Evolutionary conservation across 2,888 invertebrate species (phyloP), one percentile per base, ranked within the genome.

Genomic region (Caenorhabditis japonica): DNA sequence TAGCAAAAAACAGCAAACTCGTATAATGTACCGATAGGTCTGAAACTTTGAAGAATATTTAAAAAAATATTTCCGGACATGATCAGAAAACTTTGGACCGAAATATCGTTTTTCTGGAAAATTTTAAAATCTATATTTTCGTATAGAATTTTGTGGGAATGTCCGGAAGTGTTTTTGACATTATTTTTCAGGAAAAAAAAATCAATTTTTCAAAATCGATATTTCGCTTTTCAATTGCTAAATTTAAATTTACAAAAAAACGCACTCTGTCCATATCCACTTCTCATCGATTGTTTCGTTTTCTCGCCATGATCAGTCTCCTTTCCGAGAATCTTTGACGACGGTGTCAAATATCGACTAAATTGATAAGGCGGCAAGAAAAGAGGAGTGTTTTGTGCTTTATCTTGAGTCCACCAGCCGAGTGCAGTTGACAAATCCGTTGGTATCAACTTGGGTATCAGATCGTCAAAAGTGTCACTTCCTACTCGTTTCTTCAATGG

Each of bases 401-500:
- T 56, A 1, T 30, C 8, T 8, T 38, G 19, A 8, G 43, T 60
- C 71, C 64, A 85, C 84, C 78, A 88, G 46, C 23, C 49, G 7
- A 86, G 49, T 8, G 84, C 81, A 5, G 76, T 58, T 12, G 76
- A 60, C 2, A 82, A 34, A 71, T 77, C 79, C 0, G 71, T 75
- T 3, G 88, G 87, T 38, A 83, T 77, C 36, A 85, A 56, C 39
- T 56, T 70, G 1, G 81, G 80, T 10, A 81, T 70, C 41, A 83
- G 44, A 41, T 79, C 79, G 3, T 74, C 74, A 60, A 75, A 82
- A 4, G 13, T 36, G 0, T 74, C 75, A 0, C 58, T 17, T 15
- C 38, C 38, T 0, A n/a, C 12, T 15, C 64, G 51, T 36, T 70
- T 70, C 46, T 73, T 76, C 13, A 95, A 90, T 1, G 97, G 94